These are phyloP conservation scores for Panulirus ornatus DNA, from an alignment of 1,140 invertebrate species.

Conservation along the genomic window DNA sequence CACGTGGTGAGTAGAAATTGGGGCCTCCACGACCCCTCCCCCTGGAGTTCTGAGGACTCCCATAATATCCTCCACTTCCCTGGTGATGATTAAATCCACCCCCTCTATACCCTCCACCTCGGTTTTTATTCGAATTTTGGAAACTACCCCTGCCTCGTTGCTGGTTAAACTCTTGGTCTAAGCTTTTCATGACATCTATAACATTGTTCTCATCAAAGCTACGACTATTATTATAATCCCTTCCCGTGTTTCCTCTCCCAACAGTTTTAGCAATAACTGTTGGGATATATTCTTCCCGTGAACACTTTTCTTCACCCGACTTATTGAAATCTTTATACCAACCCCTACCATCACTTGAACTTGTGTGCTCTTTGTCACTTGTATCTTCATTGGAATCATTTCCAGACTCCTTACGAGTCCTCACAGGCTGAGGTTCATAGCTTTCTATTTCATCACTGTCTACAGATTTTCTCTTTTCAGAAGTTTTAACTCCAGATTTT, in stretches of 20 bases:
- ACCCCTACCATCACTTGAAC: constrained; percentile 19
- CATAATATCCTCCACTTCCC: constrained; percentile 34
- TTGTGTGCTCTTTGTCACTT: constrained; percentile 6
- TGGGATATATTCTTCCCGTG: constrained; percentile 22
- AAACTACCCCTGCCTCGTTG: constrained; percentile 46
- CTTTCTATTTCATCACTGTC: constrained; percentile 10
- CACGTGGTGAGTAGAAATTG: constrained; percentile 13
- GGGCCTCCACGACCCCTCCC: constrained; percentile 35
- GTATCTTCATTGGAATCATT: constrained; percentile 9
- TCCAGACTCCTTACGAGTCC: not conserved
- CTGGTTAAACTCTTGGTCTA: constrained; percentile 56
- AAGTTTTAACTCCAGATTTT: constrained; percentile 8
- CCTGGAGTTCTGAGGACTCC: constrained; percentile 10
- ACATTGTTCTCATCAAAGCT: constrained; percentile 40
- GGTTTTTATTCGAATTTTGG: constrained; percentile 16
- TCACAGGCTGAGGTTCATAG: not conserved
- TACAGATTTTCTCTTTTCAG: constrained; percentile 48
- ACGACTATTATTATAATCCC: constrained; percentile 12
- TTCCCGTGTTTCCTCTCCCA: constrained; percentile 22
- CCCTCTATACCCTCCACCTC: constrained; percentile 41
- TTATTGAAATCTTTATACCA: constrained; percentile 44
- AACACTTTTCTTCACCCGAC: constrained; percentile 14
- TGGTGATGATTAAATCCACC: constrained; percentile 37
- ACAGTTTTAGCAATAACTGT: constrained; percentile 27
- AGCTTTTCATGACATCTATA: constrained; percentile 63